These are phyloP conservation scores for Apodemia duryi DNA, from an alignment of 2,888 invertebrate species.

Conservation along the genomic window DNA sequence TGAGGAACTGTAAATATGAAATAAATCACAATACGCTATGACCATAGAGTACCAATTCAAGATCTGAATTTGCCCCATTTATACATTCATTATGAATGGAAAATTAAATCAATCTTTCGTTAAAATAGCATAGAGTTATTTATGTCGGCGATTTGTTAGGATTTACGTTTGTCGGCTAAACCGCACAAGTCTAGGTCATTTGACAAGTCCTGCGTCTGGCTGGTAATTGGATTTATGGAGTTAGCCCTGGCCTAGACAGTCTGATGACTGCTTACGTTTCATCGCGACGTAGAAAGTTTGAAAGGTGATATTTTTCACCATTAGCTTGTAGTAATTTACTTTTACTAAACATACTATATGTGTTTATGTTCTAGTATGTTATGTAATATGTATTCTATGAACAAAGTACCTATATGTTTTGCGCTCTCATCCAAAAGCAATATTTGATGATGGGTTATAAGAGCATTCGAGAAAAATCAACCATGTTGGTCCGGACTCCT, in stretches of 20 bases:
- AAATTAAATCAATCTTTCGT: constrained; percentile 1
- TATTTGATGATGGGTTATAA: too few relatives aligned
- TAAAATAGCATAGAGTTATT: background rate
- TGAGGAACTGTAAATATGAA: background rate
- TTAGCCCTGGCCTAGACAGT: constrained; percentile 10
- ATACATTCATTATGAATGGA: background rate
- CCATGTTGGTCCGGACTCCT: too few relatives aligned
- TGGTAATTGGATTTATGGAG: constrained; percentile 17
- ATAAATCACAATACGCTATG: background rate
- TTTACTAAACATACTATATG: too few relatives aligned
- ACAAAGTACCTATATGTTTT: too few relatives aligned
- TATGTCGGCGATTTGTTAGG: constrained; percentile 2
- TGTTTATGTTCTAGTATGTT: too few relatives aligned
- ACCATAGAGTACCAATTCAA: background rate
- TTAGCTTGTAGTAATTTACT: too few relatives aligned
- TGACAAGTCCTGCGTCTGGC: constrained; percentile 3
- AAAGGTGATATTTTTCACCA: background rate
- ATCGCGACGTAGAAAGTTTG: background rate
- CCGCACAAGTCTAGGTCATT: constrained; percentile 10
- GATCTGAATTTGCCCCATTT: background rate
- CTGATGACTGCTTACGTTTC: constrained; percentile 8
- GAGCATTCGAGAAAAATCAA: too few relatives aligned
- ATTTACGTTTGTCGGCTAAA: constrained; percentile 13
- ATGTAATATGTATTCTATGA: too few relatives aligned
- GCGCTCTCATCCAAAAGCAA: too few relatives aligned